A percentile compares a stretch with the other conserved stretches of the same genome.
phyloP scores from a whole-genome alignment of 1,140 invertebrate species.

The Hycleus phaleratus region DNA sequence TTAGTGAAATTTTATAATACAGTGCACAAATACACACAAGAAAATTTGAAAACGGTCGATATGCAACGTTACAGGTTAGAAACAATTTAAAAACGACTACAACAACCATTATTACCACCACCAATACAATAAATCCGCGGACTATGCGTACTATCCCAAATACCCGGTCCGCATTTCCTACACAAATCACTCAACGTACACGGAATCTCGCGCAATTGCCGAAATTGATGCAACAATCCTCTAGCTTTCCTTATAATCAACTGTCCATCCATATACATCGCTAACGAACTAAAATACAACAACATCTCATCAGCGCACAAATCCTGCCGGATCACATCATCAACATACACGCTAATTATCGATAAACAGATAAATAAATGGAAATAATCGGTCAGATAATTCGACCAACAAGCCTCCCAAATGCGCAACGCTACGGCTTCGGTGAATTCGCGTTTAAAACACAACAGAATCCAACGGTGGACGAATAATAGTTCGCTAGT shows the following conservation, averaged over 20 bases:
- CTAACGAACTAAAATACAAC: conserved; percentile 84
- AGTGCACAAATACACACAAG: no score
- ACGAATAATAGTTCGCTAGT: conserved; percentile 82
- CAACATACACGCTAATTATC: conserved; percentile 85
- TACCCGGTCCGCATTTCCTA: conserved; percentile 78
- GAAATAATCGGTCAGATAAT: conserved; percentile 88
- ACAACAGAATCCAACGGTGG: conserved; percentile 88
- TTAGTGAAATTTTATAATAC: no score
- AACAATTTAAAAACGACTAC: neutral
- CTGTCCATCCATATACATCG: conserved; percentile 93
- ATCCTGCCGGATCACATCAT: conserved; percentile 84
- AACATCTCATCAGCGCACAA: conserved; percentile 89
- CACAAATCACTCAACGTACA: conserved; percentile 83
- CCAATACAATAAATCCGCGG: conserved; percentile 61
- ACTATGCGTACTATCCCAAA: conserved; percentile 86
- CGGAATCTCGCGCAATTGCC: conserved; percentile 73
- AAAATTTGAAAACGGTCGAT: no score
- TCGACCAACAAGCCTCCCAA: conserved; percentile 94
- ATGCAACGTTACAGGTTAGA: no score
- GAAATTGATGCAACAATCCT: conserved; percentile 82
- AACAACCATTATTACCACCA: conserved; percentile 18
- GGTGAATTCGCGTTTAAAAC: conserved; percentile 84
- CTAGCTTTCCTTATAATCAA: conserved; percentile 85
- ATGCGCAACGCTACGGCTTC: conserved; percentile 77
- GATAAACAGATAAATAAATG: conserved; percentile 86